phyloP scores from a whole-genome alignment of 2,797 vertebrate genomes.

The Sebastes taczanowskii region DNA sequence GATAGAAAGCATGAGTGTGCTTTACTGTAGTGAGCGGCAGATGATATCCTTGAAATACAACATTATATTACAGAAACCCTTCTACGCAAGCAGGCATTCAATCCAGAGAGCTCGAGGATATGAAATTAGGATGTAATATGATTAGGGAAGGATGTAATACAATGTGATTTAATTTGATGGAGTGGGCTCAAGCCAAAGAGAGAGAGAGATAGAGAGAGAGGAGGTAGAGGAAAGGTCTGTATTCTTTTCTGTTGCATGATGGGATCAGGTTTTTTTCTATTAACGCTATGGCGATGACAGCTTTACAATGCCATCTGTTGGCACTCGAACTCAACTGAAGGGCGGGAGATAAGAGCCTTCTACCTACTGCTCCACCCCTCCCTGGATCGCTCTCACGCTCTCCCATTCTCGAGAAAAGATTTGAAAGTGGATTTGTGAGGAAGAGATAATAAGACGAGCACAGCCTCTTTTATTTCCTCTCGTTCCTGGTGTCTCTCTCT shows the following conservation, averaged over 20 bases:
- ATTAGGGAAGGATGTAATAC: slow-evolving; percentile 61
- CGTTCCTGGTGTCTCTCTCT: background rate
- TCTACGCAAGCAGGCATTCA: slow-evolving; percentile 35
- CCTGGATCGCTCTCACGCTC: slow-evolving; percentile 17
- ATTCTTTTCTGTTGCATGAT: slow-evolving; percentile 35
- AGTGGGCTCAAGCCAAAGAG: slow-evolving; percentile 34
- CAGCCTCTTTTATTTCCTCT: slow-evolving; percentile 17
- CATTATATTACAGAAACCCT: slow-evolving; percentile 18
- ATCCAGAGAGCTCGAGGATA: slow-evolving; percentile 43
- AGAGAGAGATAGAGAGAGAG: background rate
- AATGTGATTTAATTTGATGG: slow-evolving; percentile 59
- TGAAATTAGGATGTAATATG: slow-evolving; percentile 62
- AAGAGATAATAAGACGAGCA: slow-evolving; percentile 23
- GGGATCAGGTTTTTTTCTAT: slow-evolving; percentile 65
- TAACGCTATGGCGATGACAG: slow-evolving; percentile 53
- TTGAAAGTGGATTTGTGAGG: slow-evolving; percentile 46
- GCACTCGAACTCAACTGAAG: slow-evolving; percentile 42
- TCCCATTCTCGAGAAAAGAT: slow-evolving; percentile 1
- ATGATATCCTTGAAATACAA: slow-evolving; percentile 49
- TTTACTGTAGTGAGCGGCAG: slow-evolving; percentile 2
- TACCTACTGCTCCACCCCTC: slow-evolving; percentile 18
- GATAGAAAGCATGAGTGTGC: slow-evolving; percentile 11
- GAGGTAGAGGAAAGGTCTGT: background rate
- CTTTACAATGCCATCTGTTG: slow-evolving; percentile 55
- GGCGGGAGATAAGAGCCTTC: slow-evolving; percentile 32